Conservation (phyloP, 2,888 invertebrate species). For the Protodeltote pygarga region DNA sequence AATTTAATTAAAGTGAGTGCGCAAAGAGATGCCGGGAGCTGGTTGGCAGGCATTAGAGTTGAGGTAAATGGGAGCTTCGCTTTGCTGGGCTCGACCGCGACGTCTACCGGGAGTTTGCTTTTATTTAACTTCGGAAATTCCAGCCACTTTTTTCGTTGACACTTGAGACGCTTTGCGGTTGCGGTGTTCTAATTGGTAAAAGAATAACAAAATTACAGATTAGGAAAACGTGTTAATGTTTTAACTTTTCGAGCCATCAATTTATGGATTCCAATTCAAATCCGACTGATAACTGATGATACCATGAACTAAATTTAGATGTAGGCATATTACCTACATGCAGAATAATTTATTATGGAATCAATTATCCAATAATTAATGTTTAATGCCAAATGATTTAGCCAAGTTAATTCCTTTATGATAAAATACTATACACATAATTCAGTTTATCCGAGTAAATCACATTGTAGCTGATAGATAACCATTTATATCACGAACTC, state of each 20-base stretch:
- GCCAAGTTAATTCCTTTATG: slow-evolving; percentile 30
- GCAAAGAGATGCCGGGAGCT: too few relatives aligned
- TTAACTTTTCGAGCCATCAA: background rate
- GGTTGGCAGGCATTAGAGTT: too few relatives aligned
- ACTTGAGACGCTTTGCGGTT: too few relatives aligned
- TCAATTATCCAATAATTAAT: slow-evolving; percentile 16
- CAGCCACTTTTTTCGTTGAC: slow-evolving; percentile 35
- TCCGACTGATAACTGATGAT: too few relatives aligned
- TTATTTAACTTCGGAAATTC: slow-evolving; percentile 57
- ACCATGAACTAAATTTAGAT: too few relatives aligned
- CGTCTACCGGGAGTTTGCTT: slow-evolving; percentile 51
- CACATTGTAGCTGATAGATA: slow-evolving; percentile 6
- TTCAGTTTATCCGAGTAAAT: slow-evolving; percentile 19
- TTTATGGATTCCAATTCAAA: too few relatives aligned
- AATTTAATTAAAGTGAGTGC: slow-evolving; percentile 79
- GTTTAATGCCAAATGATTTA: slow-evolving; percentile 26
- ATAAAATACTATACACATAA: slow-evolving; percentile 25
- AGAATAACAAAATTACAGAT: slow-evolving; percentile 10
- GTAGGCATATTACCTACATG: too few relatives aligned
- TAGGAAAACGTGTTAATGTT: background rate
- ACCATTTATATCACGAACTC: slow-evolving; percentile 20
- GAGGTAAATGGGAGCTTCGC: slow-evolving; percentile 64
- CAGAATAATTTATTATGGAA: background rate
- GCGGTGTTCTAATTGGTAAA: slow-evolving; percentile 32
- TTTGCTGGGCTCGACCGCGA: slow-evolving; percentile 48